Evolutionary conservation across 2,797 vertebrate genomes (phyloP), one percentile per base, ranked within the genome.

Genomic region (Cossypha dichroa): DNA sequence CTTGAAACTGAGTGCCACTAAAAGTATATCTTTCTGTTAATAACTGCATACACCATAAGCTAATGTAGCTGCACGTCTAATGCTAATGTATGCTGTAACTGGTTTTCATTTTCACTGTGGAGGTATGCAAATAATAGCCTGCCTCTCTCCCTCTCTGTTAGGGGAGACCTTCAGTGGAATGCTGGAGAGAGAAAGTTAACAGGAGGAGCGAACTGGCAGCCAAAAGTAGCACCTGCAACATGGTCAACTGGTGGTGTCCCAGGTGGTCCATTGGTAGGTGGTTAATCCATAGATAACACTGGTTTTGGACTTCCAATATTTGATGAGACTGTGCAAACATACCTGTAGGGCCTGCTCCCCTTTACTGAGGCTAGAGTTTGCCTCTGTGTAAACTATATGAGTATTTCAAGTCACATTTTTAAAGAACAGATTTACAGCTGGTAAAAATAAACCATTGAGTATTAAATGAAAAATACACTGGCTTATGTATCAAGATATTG

Each of bases 141-240:
- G 26, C 88, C 55, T 87, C 38, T 77, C 20, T 73, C 67, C 56
- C 7, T 85, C 3, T 95, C 72, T 83, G 28, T 84, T 95, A 98
- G 98, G 94, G 99, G 99, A 97, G 99, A 99, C 87, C 98, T 99
- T 93, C 98, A 98, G 93, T 99, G 98, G 98, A 99, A 98, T 84
- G 98, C 98, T 74, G 98, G 98, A 92, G 99, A 99, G 97, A 99
- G 98, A 84, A 99, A 99, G 94, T 97, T 99, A 90, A 99, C 99
- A 25, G 99, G 99, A 95, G 99, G 99, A 31, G 99, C 99, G 23
- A 99, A 99, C 97, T 99, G 99, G 99, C 99, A 98, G 92, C 99
- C 99, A 11, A 98, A 99, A 96, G 99, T 99, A 48, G 99, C 99
- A 51, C 99, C 99, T 25, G 98, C 99, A 73, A 99, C 98, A 64